Evolutionary conservation across 1,140 invertebrate species (phyloP), one percentile per base, ranked within the genome.

Genomic region (Trichonephila clavipes): DNA sequence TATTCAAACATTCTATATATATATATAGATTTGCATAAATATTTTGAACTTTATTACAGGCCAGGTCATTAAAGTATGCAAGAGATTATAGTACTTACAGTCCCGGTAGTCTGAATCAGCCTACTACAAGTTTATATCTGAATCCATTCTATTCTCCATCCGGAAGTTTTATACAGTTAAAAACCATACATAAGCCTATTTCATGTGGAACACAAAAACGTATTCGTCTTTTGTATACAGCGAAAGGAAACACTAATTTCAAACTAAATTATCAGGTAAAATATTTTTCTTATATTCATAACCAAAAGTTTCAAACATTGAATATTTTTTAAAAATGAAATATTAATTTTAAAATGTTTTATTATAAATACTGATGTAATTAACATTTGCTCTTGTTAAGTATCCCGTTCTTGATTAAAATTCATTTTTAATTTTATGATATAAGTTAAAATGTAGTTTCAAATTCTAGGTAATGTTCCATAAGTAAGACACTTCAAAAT

Each of bases 101-200:
- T 51, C 51, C 51, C 10, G 51, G 10, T 51, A 51, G 51, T 12
- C 5, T 51, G 10, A 51, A 51, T 51, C 51, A 51, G 51, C 72
- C 92, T 3, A 6, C 61, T 58, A 61, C 86, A 0, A 64, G 34
- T 34, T 58, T 21, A 14, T 88, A 19, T 18, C 44, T 94, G 16
- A 51, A 44, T n/a, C 90, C 91, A 58, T 96, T 95, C 95, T 96
- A 95, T 92, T 96, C 96, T 8, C 95, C 95, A 19, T 95, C 95
- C 3, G 94, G 95, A 19, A 96, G 95, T 90, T 96, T 95, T 94
- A 94, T 96, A 28, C 95, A 95, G 69, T 95, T 96, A 44, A 94
- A 95, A 19, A 90, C 94, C 6, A 64, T 95, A 0, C 69, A 94
- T 18, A 90, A 94, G 2, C 66, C 77, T 8, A 86, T 95, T 19